Base-by-base conservation (phyloP, 2,797 vertebrate genomes). In the Valencia hispanica region DNA sequence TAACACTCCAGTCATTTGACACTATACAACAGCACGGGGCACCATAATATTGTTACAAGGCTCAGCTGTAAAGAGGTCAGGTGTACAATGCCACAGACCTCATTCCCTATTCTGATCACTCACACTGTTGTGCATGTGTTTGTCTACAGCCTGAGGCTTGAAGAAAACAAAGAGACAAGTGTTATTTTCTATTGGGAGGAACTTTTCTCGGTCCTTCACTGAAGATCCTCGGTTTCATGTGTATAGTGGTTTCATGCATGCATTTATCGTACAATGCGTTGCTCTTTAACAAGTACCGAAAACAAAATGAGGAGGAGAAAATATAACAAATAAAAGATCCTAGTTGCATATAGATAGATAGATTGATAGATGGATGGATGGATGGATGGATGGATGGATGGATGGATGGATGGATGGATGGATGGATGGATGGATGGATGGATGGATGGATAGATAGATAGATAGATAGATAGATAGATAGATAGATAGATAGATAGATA, bases 41-140 rank as follows among this genome's bases (percentile, higher is more conserved):
- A 34, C 32, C 59, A 8, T 63, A 71, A 73, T 73, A 63, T 51
- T 68, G 25, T 79, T 66, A 78, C 75, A 51, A 69, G 75, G 63
- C 83, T 82, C 73, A 88, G 82, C 81, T 86, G 86, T 41, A 74
- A 74, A 39, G 83, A 82, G 79, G 79, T 87, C 87, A 91, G 86
- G 81, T 87, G 77, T 82, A 68, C 70, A 36, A 68, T 17, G 72
- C 74, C 34, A 69, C 77, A 81, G 78, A 89, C 86, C 86, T 84
- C 82, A 77, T 86, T 87, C 78, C 78, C 66, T 69, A 80, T 76
- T 82, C 39, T 78, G 73, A 86, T 73, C 73, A 59, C 59, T 73
- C 45, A 77, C 73, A 63, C 78, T 53, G 74, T 75, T 39, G 70
- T 41, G 71, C 36, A 18, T 71, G 76, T 82, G 75, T 84, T 72